Base-by-base conservation (phyloP, 2,797 vertebrate genomes). In the Cyprinodon diabolis region DNA sequence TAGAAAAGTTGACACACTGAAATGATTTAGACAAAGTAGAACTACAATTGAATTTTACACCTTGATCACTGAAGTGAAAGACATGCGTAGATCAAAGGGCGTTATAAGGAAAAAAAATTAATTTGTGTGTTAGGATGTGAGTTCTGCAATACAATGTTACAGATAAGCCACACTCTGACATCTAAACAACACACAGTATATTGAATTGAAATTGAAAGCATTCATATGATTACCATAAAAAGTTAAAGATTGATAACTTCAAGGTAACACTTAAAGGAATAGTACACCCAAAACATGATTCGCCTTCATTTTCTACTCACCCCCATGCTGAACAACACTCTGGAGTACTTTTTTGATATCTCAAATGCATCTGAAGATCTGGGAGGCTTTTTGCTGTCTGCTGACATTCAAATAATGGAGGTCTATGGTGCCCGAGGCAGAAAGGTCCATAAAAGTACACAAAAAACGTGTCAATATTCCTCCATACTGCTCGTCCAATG, bases 1-100 rank as follows among this genome's bases (percentile, higher is more conserved):
- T 11, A 19, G 17, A 21, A 17, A 30, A 60, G 30, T 23, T 10
- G 45, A 55, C 62, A 72, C 37, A 35, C 68, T 57, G 70, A 62
- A 23, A 77, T 72, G 13, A 77, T 67, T 80, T 74, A 57, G 60
- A 43, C 65, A 74, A 73, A 76, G 30, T 30, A 30, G 30, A 30
- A 30, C 30, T 30, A 30, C 30, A 30, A 3, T 30, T 30, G 30
- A 3, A 30, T 30, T 30, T 30, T 30, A 30, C 51, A 74, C n/a
- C n/a, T 66, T 15, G 3, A 71, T 73, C 21, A 74, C 75, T 85
- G 23, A 35, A 76, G 72, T 83, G 35, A 76, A 62, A 69, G 57
- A 82, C 85, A 91, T 89, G 86, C 85, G 73, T 71, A 76, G 72
- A 62, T 71, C 58, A 69, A 10, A 60, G 15, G 11, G 37, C n/a